Conservation (phyloP, 2,888 invertebrate genomes). For the Iselma pallidipennis region DNA sequence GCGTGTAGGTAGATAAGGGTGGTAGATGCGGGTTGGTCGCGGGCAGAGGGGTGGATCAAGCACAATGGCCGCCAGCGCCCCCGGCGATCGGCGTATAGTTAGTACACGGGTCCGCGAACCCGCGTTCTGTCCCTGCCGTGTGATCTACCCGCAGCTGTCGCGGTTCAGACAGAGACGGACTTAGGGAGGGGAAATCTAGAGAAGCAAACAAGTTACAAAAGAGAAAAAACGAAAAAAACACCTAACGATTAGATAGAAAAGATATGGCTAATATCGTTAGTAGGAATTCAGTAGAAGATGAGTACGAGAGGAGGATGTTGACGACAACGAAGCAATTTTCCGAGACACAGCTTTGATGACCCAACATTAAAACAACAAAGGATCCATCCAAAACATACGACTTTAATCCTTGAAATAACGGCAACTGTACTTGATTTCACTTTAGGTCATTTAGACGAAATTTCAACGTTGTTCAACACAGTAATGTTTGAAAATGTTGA, state of each 20-base stretch:
- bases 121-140: conserved; percentile 32
- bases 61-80: conserved; percentile 35
- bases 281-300: conserved; percentile 3
- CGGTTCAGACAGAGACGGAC: conserved; percentile 36
- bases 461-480: not conserved
- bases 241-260: no score
- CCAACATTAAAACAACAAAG: conserved; percentile 8
- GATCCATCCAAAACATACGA: not conserved
- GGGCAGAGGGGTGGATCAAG: conserved; percentile 10
- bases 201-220: no score
- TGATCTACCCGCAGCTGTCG: conserved; percentile 40
- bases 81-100: conserved; percentile 31
- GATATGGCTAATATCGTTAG: not conserved
- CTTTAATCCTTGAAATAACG: conserved; percentile 2
- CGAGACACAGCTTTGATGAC: not conserved
- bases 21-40: conserved; percentile 17
- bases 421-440: not conserved
- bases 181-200: conserved; percentile 24
- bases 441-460: conserved; percentile 1
- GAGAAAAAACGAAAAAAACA: no score
- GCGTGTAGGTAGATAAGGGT: conserved; percentile 35
- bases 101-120: conserved; percentile 33
- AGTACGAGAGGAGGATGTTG: no score
- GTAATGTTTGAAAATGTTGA: no score
- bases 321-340: not conserved